Base-by-base conservation (phyloP, 2,888 invertebrate species). In the Eumacrocentrus americanus region DNA sequence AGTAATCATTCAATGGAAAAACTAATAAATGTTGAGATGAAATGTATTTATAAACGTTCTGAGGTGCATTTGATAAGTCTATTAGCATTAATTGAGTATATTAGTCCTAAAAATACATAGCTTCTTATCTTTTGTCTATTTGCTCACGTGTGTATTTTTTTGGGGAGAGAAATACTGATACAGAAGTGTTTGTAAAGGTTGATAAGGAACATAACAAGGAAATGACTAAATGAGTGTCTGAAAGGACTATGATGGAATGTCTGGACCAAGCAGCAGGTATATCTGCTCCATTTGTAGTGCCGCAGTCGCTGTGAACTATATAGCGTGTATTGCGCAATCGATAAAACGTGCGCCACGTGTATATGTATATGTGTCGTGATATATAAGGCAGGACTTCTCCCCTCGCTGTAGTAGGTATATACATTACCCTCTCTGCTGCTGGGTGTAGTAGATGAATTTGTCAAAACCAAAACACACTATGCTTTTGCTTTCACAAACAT, bases 321-420 rank as follows among this genome's bases (percentile, higher is more conserved):
- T 48, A 58, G 40, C 14, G 20, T 38, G 35, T 60, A 54, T 60
- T 60, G 60, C 54, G 60, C 54, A 60, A 60, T 60, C 60, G 60
- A 60, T 60, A 60, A 60, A 60, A 60, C 60, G 60, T 60, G 54
- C 50, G 42, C 60, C 38, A 29, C 18, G 12, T 20, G 14, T 50
- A 6, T 14, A 11, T 51, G 34, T 29, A 37, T 35, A n/a, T 12
- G 20, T 1, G 12, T 11, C 11, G 20, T 12, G 20, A 25, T 53
- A 53, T n/a, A n/a, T 42, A 25, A 29, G 11, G 14, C 34, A 53
- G 53, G 38, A 42, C 22, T 42, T 40, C 40, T 53, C n/a, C 40
- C 42, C 53, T 25, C 16, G 34, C 6, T 35, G 18, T 34, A 25
- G 35, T 16, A 29, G 7, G 23, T 23, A 25, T 29, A 18, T 40